phyloP scores from a whole-genome alignment of 2,888 invertebrate genomes.

The Pyrochroa serraticornis region DNA sequence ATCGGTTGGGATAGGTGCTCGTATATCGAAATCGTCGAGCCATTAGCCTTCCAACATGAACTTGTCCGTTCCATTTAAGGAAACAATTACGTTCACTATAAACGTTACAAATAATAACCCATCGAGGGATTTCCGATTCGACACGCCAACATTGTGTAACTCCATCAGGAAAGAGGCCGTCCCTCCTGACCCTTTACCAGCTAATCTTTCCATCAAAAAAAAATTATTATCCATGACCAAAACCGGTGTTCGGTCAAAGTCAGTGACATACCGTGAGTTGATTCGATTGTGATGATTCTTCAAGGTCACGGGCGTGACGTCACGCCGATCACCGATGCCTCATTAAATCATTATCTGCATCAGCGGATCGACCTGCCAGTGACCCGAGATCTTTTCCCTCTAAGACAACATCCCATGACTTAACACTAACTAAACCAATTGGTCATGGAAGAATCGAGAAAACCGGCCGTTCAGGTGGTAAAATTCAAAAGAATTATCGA shows the following conservation, averaged over 20 bases:
- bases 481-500: too few species aligned
- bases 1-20: too few species aligned
- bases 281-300: slow-evolving; percentile 30
- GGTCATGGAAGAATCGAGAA: neutral
- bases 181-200: too few species aligned
- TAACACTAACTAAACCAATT: neutral
- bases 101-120: slow-evolving; percentile 15
- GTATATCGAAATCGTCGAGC: slow-evolving; percentile 20
- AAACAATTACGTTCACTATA: slow-evolving; percentile 27
- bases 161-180: too few species aligned
- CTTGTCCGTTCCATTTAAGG: slow-evolving; percentile 23
- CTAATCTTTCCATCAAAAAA: too few species aligned
- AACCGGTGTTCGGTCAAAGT: slow-evolving; percentile 2
- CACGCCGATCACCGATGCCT: slow-evolving; percentile 39
- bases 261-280: slow-evolving; percentile 2
- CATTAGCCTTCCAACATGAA: slow-evolving; percentile 29
- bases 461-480: neutral
- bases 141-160: slow-evolving; percentile 14
- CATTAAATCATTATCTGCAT: slow-evolving; percentile 41
- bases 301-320: slow-evolving; percentile 44
- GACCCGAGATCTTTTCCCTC: slow-evolving; percentile 33
- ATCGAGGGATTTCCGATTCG: slow-evolving; percentile 23
- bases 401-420: neutral
- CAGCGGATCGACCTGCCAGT: slow-evolving; percentile 46
- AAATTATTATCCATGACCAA: too few species aligned